Evolutionary conservation across 2,113 vertebrate genomes (phyloP).

Genomic region (Pollachius pollachius): DNA sequence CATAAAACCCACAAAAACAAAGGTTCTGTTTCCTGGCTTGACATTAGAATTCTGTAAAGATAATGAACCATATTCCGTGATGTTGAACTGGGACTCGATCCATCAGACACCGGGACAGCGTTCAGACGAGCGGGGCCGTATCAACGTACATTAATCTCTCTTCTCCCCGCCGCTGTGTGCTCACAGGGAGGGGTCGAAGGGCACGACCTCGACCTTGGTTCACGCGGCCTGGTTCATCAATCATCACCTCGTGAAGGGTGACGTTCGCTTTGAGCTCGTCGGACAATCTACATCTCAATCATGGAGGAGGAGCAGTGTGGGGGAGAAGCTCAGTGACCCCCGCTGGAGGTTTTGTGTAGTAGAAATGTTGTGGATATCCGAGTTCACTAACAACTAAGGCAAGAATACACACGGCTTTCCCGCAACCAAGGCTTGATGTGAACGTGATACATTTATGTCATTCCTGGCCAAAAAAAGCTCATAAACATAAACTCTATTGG

Average conservation of each 20-base stretch:
- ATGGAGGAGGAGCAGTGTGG: background rate
- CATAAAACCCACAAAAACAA: too few relatives aligned
- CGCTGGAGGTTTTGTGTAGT: background rate
- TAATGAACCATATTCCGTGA: too few relatives aligned
- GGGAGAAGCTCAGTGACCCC: conserved; percentile 47
- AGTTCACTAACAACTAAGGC: too few relatives aligned
- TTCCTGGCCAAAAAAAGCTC: too few relatives aligned
- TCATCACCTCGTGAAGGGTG: conserved; percentile 42
- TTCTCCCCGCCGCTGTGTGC: too few relatives aligned
- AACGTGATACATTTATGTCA: too few relatives aligned
- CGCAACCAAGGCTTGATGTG: too few relatives aligned
- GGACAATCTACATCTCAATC: conserved; percentile 57
- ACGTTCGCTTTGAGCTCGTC: background rate
- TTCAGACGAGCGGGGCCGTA: conserved; percentile 47
- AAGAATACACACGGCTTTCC: too few relatives aligned
- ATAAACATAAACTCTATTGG: too few relatives aligned
- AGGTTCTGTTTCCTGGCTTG: too few relatives aligned
- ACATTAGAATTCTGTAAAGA: too few relatives aligned
- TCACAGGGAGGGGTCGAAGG: conserved; percentile 41
- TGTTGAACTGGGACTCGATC: conserved; percentile 53
- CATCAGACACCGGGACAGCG: conserved; percentile 38
- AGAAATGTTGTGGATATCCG: too few relatives aligned
- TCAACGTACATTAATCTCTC: conserved; percentile 61
- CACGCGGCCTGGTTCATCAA: conserved; percentile 43
- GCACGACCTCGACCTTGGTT: conserved; percentile 46